Base-by-base conservation (phyloP, 2,113 vertebrate species). In the Harpagus bidentatus region DNA sequence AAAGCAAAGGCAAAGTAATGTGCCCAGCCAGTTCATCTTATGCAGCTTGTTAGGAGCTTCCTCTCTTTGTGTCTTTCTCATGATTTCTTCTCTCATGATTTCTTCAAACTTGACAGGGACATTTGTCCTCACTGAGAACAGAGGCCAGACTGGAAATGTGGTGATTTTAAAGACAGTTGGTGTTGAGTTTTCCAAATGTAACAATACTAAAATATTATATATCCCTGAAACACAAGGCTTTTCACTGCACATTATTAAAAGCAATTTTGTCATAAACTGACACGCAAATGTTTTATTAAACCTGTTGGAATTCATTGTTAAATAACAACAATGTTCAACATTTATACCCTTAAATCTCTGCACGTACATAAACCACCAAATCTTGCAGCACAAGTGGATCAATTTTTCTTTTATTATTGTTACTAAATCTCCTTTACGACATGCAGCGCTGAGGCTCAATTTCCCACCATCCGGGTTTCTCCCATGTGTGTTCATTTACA, bases 271-370 rank as follows among this genome's bases (percentile, higher is more conserved):
- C 74, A 86, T 85, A 94, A 93, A 88, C 62, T 77, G 86, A 86
- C 84, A 91, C 90, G 63, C 12, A 91, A 79, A 80, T 90, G 26
- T 91, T 95, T 93, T 96, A 93, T 88, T 95, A 83, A 96, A 86
- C 42, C 50, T 91, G 74, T 77, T 95, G 74, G 53, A 90, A 91
- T 62, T 87, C 78, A 86, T 80, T 89, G 87, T 94, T 97, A 95
- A 96, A 86, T 74, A 96, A 95, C 82, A 96, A 76, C 50, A 69
- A 28, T 56, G 65, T 86, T 93, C 62, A 96, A 43, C 83, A 58
- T 82, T 81, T 95, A 85, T 86, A 55, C 90, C 81, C 55, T 95
- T 89, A 94, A 94, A 96, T 77, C 58, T 87, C 84, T 73, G 28
- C 62, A 77, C 29, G 56, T 76, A 88, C 34, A 77, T 82, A 94